Evolutionary conservation across 2,888 invertebrate genomes (phyloP).

Genomic region (Drosophila pseudotakahashii): DNA sequence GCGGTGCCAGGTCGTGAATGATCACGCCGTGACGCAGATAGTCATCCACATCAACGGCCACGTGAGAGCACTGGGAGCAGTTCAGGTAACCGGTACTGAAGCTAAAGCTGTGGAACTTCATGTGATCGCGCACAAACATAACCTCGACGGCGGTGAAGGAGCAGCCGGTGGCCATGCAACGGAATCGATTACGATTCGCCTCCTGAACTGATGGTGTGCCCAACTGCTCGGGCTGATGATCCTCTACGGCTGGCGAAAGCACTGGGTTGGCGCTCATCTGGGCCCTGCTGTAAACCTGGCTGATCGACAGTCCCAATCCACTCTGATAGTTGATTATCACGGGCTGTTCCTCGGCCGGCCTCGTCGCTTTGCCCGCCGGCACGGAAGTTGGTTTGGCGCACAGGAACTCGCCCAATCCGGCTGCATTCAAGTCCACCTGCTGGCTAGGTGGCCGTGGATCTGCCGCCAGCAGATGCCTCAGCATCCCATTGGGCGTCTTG

Average conservation of each 20-base stretch:
- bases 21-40: conserved; percentile 71
- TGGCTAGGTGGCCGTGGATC: conserved; percentile 50
- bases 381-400: conserved; percentile 16
- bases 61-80: conserved; percentile 71
- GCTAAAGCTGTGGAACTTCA: conserved; percentile 70
- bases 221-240: background rate
- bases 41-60: conserved; percentile 61
- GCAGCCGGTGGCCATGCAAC: conserved; percentile 74
- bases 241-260: background rate
- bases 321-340: conserved; percentile 19
- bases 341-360: conserved; percentile 6
- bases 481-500: conserved; percentile 15
- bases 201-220: background rate
- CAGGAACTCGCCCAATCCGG: conserved; percentile 45
- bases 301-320: conserved; percentile 63
- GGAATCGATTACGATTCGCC: conserved; percentile 57
- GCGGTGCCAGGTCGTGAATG: conserved; percentile 53
- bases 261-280: background rate
- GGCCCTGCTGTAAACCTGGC: conserved; percentile 56
- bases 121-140: conserved; percentile 77
- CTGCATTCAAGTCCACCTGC: conserved; percentile 41
- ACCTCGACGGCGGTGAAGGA: conserved; percentile 66
- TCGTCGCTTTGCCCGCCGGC: background rate
- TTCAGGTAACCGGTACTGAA: conserved; percentile 68
- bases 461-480: conserved; percentile 54